Evolutionary conservation across 1,140 invertebrate species (phyloP), one percentile per base, ranked within the genome.

Genomic region (Diorhabda sublineata): DNA sequence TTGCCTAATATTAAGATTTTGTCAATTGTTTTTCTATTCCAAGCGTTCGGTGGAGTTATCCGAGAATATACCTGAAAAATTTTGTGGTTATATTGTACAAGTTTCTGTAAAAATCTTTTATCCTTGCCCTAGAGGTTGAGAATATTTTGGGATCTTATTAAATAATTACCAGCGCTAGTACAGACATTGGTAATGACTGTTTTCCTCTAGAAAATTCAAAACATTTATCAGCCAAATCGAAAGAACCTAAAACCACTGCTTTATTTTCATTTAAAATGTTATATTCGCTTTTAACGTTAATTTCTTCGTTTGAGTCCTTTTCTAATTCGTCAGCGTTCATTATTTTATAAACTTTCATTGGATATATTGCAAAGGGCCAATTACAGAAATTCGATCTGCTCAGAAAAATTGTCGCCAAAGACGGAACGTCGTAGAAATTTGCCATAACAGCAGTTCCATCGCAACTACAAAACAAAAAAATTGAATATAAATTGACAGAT

Each of bases 1-100:
- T 83, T 85, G 0, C 84, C 84, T 45, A 85, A 77, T 3, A 83
- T 81, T 73, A 85, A 76, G 58, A 86, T 81, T 78, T 86, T 85
- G 65, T 86, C 84, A 5, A 86, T 58, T 0, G 83, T 85, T 64
- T 82, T 84, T 3, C 80, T 82, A 70, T 83, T 82, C 85, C 85
- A 86, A 1, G 82, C 83, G 66, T 82, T 84, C 0, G 85, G 83
- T 4, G 83, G 84, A 1, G 84, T 84, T 66, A 86, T 85, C 76
- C 84, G 82, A 0, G 84, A 82, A 70, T 85, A 86, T 0, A 83
- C 70, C 75, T 76, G 57, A 3, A 47, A 58, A 47, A 45, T 26
- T 26, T 26, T 26, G 26, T 1, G 26, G 26, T 26, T 26, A 26
- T 26, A 26, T 26, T 26, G 26, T 26, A 26, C 26, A 26, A 26